Conservation (phyloP, 2,113 vertebrate genomes). For the Pogonocichla stellata region DNA sequence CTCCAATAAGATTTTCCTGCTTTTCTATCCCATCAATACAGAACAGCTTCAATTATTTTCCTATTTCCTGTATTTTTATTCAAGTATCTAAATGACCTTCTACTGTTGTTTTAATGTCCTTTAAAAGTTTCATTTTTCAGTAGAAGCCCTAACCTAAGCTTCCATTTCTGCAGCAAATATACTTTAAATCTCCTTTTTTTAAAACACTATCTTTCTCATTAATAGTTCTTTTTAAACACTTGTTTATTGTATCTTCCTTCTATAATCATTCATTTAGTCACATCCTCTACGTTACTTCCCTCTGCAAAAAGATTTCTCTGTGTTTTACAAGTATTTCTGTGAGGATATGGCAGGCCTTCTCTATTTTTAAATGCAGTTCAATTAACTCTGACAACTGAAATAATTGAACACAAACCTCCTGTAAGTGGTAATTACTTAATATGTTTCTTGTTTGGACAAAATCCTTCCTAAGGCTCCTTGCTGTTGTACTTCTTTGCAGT, state of each 20-base stretch:
- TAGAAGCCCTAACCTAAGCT: neutral
- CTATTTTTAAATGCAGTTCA: neutral
- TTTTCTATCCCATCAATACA: neutral
- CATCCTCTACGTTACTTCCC: neutral
- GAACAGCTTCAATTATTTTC: neutral
- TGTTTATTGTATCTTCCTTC: neutral
- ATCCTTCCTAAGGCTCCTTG: neutral
- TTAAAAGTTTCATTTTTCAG: neutral
- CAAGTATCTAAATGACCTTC: neutral
- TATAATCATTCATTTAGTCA: neutral
- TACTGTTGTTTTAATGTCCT: neutral
- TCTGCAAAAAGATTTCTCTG: neutral
- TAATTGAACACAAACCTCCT: neutral
- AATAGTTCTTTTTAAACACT: neutral
- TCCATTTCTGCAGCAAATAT: neutral
- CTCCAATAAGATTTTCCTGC: neutral
- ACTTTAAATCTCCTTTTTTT: neutral
- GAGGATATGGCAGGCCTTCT: neutral
- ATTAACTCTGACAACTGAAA: neutral
- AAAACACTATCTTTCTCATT: neutral
- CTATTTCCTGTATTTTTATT: neutral
- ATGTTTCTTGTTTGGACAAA: neutral
- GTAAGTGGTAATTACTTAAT: neutral
- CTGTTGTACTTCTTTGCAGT: neutral
- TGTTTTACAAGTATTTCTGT: neutral